A percentile compares a stretch with the other conserved stretches of the same genome.
Evolutionary conservation across 2,113 vertebrate species (phyloP).

Genomic region (human (Homo sapiens)): DNA sequence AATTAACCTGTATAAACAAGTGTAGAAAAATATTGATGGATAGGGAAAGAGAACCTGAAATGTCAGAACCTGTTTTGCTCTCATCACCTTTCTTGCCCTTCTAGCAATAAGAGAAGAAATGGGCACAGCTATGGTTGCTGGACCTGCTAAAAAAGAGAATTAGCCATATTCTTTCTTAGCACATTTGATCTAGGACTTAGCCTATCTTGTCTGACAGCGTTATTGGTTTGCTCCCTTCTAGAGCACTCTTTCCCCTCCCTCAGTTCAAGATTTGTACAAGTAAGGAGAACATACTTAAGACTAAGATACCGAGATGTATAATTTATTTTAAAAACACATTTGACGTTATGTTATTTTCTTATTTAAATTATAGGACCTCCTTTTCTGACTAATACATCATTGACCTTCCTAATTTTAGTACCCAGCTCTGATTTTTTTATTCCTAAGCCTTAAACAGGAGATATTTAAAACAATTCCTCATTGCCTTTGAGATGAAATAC

Average conservation of each 20-base stretch:
- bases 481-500: slow-evolving; percentile 19
- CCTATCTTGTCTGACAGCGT: background rate
- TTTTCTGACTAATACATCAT: background rate
- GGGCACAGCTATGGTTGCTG: background rate
- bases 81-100: background rate
- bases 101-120: background rate
- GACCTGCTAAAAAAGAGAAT: background rate
- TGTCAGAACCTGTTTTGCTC: background rate
- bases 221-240: background rate
- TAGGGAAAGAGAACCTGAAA: background rate
- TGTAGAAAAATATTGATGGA: background rate
- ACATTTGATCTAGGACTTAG: background rate
- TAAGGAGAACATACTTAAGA: background rate
- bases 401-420: slow-evolving; percentile 23
- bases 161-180: background rate
- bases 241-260: background rate
- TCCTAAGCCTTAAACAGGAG: background rate
- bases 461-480: background rate
- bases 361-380: slow-evolving; percentile 11
- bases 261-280: background rate
- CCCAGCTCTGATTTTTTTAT: slow-evolving; percentile 16
- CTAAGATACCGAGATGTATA: background rate
- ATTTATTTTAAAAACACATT: slow-evolving; percentile 4
- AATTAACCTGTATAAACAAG: background rate
- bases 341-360: slow-evolving; percentile 17